phyloP scores from a whole-genome alignment of 2,888 invertebrate genomes.

The Cerastoderma edule region DNA sequence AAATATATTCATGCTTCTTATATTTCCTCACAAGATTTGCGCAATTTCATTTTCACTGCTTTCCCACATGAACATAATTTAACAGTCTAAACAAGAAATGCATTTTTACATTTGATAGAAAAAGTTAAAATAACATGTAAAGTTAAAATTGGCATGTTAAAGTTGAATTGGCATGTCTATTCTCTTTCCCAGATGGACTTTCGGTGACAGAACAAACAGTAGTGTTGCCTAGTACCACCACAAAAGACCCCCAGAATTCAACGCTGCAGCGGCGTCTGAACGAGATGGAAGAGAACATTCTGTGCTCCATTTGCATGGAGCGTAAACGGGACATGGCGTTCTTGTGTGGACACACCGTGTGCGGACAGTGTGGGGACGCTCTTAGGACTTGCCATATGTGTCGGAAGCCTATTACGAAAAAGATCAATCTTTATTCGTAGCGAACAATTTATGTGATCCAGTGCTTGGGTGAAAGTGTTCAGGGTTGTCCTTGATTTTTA shows the following conservation, averaged over 20 bases:
- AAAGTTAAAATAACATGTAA: too few relatives aligned
- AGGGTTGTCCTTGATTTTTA: too few relatives aligned
- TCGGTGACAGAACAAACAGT: slow-evolving; percentile 12
- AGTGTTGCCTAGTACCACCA: not conserved
- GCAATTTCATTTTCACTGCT: too few relatives aligned
- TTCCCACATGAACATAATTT: too few relatives aligned
- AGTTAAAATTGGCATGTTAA: not conserved
- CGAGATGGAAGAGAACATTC: slow-evolving; percentile 93
- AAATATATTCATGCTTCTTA: too few relatives aligned
- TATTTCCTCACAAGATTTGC: too few relatives aligned
- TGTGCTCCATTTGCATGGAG: slow-evolving; percentile 95
- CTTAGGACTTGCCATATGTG: slow-evolving; percentile 94
- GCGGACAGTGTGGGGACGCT: slow-evolving; percentile 92
- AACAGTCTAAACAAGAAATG: too few relatives aligned
- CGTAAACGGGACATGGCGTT: slow-evolving; percentile 92
- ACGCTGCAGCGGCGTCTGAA: slow-evolving; percentile 87
- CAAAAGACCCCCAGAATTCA: slow-evolving; percentile 51
- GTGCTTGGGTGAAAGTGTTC: too few relatives aligned
- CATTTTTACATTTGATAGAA: too few relatives aligned
- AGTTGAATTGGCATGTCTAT: not conserved
- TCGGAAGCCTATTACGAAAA: slow-evolving; percentile 90
- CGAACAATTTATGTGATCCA: too few relatives aligned
- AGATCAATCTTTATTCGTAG: slow-evolving; percentile 86
- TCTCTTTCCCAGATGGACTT: not conserved
- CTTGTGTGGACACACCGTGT: slow-evolving; percentile 94